Evolutionary conservation across 2,113 vertebrate species (phyloP).

Genomic region (Parotia lawesii): DNA sequence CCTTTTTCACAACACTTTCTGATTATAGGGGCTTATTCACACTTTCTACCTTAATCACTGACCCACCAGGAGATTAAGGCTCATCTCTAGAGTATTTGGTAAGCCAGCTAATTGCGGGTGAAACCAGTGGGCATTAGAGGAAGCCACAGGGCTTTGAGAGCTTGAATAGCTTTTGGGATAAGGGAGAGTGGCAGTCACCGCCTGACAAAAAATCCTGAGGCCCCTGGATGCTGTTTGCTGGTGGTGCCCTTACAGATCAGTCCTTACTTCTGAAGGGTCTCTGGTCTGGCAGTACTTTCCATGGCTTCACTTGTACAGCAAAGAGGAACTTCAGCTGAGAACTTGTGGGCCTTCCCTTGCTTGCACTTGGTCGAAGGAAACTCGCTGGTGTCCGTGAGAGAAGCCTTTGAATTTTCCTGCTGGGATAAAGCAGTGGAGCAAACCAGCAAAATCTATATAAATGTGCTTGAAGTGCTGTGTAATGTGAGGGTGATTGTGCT

Average conservation of each 20-base stretch:
- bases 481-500: accelerated
- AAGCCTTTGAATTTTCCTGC: not conserved
- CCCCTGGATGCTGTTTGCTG: not conserved
- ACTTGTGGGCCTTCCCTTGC: not conserved
- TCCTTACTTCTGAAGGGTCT: not conserved
- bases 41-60: not conserved
- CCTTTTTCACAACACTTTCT: not conserved
- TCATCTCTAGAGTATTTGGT: not conserved
- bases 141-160: not conserved
- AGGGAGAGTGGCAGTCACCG: not conserved
- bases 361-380: not conserved
- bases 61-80: not conserved
- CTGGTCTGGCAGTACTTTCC: not conserved
- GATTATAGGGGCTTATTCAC: not conserved
- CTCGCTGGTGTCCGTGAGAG: not conserved
- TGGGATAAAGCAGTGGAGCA: not conserved
- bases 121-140: not conserved
- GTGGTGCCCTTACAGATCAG: not conserved
- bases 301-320: not conserved
- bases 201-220: not conserved
- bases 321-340: not conserved
- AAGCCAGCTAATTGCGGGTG: not conserved
- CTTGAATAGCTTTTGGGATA: not conserved
- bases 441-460: accelerated
- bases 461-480: accelerated